phyloP scores from a whole-genome alignment of 2,888 invertebrate genomes.

The Latheticus oryzae region DNA sequence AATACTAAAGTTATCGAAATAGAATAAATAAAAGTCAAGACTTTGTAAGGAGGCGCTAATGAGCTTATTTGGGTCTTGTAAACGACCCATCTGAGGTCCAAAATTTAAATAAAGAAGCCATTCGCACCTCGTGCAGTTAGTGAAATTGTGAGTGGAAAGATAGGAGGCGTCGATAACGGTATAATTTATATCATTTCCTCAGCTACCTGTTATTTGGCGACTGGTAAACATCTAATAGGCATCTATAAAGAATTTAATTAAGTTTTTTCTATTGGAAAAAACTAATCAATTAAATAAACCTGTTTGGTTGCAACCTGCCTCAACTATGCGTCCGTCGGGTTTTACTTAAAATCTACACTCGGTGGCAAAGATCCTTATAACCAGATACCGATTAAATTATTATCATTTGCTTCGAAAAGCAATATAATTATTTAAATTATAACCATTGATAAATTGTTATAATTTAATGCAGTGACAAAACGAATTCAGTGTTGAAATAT shows the following conservation, averaged over 20 bases:
- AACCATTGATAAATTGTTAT: slow-evolving; percentile 45
- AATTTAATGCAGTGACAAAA: slow-evolving; percentile 43
- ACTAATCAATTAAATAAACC: slow-evolving; percentile 53
- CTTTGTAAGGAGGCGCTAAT: slow-evolving; percentile 17
- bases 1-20: no score
- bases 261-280: slow-evolving; percentile 47
- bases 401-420: slow-evolving; percentile 43
- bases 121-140: slow-evolving; percentile 39
- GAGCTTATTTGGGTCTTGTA: slow-evolving; percentile 21
- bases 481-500: slow-evolving; percentile 38
- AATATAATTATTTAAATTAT: slow-evolving; percentile 48
- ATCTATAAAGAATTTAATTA: slow-evolving; percentile 51
- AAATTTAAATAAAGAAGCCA: slow-evolving; percentile 42
- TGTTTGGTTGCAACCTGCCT: slow-evolving; percentile 43
- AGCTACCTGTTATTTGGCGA: slow-evolving; percentile 53
- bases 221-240: slow-evolving; percentile 48
- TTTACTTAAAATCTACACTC: slow-evolving; percentile 33
- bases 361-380: slow-evolving; percentile 40
- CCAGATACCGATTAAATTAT: slow-evolving; percentile 46
- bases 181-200: slow-evolving; percentile 51
- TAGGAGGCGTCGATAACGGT: slow-evolving; percentile 39
- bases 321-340: slow-evolving; percentile 15
- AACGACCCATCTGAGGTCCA: slow-evolving; percentile 19
- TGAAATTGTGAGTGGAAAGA: slow-evolving; percentile 38
- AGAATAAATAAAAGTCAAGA: slow-evolving; percentile 8